Conservation (phyloP, 2,888 invertebrate species). For the Mongoloraphidia duomilia region DNA sequence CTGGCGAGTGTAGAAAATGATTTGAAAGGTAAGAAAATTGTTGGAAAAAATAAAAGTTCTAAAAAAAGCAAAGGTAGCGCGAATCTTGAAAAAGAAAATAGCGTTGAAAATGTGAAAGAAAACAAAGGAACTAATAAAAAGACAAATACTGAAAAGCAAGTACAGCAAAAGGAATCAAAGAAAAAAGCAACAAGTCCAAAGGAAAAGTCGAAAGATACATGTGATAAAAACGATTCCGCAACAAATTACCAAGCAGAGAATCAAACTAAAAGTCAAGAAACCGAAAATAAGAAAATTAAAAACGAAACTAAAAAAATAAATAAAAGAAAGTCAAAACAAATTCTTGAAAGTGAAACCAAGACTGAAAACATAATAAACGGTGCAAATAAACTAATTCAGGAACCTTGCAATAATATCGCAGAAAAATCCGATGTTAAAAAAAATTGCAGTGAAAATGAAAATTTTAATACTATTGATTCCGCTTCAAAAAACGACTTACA, state of each 20-base stretch:
- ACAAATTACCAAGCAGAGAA: constrained; percentile 2
- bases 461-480: too few relatives aligned
- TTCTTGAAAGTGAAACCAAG: too few relatives aligned
- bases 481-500: too few relatives aligned
- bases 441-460: too few relatives aligned
- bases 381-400: too few relatives aligned
- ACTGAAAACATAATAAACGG: too few relatives aligned
- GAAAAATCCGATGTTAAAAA: too few relatives aligned
- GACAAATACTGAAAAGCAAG: constrained; percentile 10
- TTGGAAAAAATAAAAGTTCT: too few relatives aligned
- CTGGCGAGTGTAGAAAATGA: constrained; percentile 11
- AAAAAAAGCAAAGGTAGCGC: too few relatives aligned
- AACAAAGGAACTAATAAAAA: neutral
- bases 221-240: constrained; percentile 5
- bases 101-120: neutral
- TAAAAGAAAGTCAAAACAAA: constrained; percentile 1
- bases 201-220: constrained; percentile 2
- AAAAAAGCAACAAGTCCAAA: neutral
- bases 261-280: neutral
- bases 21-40: neutral
- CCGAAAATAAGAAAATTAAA: constrained; percentile 4
- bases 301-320: constrained; percentile 5
- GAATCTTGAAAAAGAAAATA: neutral
- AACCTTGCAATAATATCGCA: too few relatives aligned
- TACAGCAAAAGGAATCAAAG: constrained; percentile 7